Base-by-base conservation (phyloP, 2,888 invertebrate species). In the Mimumesa dahlbomi region DNA sequence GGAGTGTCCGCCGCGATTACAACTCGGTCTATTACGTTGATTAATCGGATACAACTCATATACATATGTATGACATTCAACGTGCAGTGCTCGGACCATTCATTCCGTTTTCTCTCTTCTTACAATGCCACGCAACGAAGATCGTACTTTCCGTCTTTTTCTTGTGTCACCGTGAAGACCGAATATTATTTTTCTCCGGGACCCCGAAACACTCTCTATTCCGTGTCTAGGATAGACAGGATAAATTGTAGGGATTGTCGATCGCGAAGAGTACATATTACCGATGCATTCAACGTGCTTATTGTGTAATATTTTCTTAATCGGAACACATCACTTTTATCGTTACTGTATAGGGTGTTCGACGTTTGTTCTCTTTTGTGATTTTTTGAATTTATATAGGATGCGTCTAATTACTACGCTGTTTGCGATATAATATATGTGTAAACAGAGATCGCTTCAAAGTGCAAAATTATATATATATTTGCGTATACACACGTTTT, bases 11-110 rank as follows among this genome's bases (percentile, higher is more conserved):
- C 58, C 72, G 68, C 77, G 80, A 84, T 85, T 84, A 85, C 83
- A 79, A 78, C 77, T 69, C 68, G 79, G 73, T 79, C 75, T 81
- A 84, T 85, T 84, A 83, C 77, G 77, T 75, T 85, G 84, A 85
- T 85, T 84, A 82, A 85, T 85, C 80, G 79, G 71, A 79, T 83
- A 84, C 84, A 81, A 82, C 77, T 74, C 77, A 74, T 75, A 81
- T 82, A 83, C 82, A 82, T 85, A 80, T 82, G 83, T 84, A 84
- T 82, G 82, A 82, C 82, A 84, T 74, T 45, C 63, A 71, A 48
- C 58, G 67, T 36, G 53, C 68, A 58, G 21, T 40, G 53, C 50
- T 49, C 53, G 68, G 53, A 58, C 61, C 70, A 46, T 68, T 63
- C 65, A 57, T 65, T 67, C 67, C 46, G 52, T 65, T 69, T 57